Evolutionary conservation across 2,113 vertebrate genomes (phyloP).

Genomic region (Xiphophorus hellerii): DNA sequence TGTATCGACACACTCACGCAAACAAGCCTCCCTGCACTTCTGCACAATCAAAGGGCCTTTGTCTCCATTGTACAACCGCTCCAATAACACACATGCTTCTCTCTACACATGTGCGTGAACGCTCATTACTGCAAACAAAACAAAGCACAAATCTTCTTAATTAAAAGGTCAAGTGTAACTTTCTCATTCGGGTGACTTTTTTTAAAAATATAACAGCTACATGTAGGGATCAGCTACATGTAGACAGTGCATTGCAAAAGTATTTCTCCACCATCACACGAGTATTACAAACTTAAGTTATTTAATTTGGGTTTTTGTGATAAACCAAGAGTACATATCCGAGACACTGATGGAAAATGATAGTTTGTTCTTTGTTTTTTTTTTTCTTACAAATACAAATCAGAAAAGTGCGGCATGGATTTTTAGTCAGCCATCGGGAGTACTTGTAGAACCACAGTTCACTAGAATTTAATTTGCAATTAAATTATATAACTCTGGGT

Average conservation of each 20-base stretch:
- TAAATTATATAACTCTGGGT: too few species aligned
- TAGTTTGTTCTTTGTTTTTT: neutral
- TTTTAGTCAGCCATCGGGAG: neutral
- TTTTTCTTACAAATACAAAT: too few species aligned
- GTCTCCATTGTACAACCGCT: conserved; percentile 41
- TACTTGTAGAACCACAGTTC: neutral
- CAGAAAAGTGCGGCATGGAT: neutral
- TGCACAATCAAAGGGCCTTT: conserved; percentile 65
- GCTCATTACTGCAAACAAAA: conserved; percentile 53
- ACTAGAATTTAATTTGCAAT: neutral
- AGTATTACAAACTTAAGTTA: too few species aligned
- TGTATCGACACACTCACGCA: conserved; percentile 66
- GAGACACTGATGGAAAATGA: neutral
- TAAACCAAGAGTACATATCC: neutral
- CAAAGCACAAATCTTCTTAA: conserved; percentile 15
- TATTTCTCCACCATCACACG: neutral
- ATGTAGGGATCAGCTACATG: neutral
- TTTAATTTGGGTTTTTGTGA: too few species aligned
- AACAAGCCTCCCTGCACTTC: conserved; percentile 58
- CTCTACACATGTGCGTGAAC: conserved; percentile 43
- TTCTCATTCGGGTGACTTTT: neutral
- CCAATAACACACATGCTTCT: conserved; percentile 34
- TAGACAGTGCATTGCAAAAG: neutral
- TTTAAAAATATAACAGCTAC: too few species aligned
- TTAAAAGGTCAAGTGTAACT: conserved; percentile 23